Evolutionary conservation across 2,888 invertebrate species (phyloP).

Genomic region (Syrphus vitripennis): DNA sequence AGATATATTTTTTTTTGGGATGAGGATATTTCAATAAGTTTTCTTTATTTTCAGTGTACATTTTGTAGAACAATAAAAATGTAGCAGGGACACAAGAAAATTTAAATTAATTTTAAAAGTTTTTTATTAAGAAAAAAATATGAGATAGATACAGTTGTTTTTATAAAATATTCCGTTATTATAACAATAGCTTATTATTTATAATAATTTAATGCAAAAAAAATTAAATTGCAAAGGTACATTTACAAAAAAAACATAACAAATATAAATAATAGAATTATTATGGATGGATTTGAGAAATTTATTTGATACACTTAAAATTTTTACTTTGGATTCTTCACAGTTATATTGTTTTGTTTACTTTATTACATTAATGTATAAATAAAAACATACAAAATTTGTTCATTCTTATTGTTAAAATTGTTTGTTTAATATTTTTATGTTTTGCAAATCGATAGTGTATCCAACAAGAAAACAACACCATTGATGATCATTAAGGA

Average conservation of each 20-base stretch:
- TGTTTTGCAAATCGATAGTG: constrained; percentile 79
- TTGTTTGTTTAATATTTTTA: constrained; percentile 70
- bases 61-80: no score
- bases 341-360: background rate
- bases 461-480: constrained; percentile 78
- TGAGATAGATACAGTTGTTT: no score
- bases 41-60: no score
- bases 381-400: constrained; percentile 51
- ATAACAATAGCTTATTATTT: no score
- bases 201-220: no score
- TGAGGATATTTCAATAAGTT: no score
- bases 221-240: no score
- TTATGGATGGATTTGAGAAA: background rate
- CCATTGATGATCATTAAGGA: constrained; percentile 80
- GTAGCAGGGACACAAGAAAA: no score
- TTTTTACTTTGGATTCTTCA: constrained; percentile 16
- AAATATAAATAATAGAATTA: background rate
- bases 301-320: background rate
- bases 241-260: background rate
- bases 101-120: no score
- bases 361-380: constrained; percentile 1
- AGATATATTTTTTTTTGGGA: no score
- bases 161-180: no score
- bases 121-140: no score
- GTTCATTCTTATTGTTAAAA: constrained; percentile 49